Conservation (phyloP, 2,113 vertebrate species). For the Neotoma lepida region DNA sequence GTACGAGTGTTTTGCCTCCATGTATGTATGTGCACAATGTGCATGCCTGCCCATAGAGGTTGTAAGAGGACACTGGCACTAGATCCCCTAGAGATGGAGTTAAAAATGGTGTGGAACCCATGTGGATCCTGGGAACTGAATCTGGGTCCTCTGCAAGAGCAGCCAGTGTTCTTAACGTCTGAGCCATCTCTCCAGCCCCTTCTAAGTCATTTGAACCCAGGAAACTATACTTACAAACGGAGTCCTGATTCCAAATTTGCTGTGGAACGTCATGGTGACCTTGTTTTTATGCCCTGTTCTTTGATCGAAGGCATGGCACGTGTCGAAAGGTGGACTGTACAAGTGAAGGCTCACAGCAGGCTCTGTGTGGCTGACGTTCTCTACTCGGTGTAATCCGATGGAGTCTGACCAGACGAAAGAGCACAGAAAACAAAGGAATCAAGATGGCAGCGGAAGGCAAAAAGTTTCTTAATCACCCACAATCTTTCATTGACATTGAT, state of each 20-base stretch:
- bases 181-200: background rate
- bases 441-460: background rate
- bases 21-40: background rate
- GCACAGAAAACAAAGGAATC: background rate
- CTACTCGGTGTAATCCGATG: constrained; percentile 96
- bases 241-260: constrained; percentile 92
- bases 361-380: constrained; percentile 97
- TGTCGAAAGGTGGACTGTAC: constrained; percentile 95
- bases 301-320: constrained; percentile 96
- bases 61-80: background rate
- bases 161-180: background rate
- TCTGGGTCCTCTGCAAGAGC: background rate
- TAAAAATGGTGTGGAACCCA: background rate
- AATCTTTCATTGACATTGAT: background rate
- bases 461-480: background rate
- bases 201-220: rapidly evolving
- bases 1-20: background rate
- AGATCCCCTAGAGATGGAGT: background rate
- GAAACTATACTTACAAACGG: constrained; percentile 87
- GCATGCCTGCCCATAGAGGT: background rate
- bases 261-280: constrained; percentile 97
- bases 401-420: constrained; percentile 86
- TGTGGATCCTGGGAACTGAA: background rate
- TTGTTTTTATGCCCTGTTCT: constrained; percentile 94
- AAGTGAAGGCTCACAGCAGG: constrained; percentile 94